phyloP scores from a whole-genome alignment of 2,113 vertebrate genomes.

The Bungarus multicinctus region DNA sequence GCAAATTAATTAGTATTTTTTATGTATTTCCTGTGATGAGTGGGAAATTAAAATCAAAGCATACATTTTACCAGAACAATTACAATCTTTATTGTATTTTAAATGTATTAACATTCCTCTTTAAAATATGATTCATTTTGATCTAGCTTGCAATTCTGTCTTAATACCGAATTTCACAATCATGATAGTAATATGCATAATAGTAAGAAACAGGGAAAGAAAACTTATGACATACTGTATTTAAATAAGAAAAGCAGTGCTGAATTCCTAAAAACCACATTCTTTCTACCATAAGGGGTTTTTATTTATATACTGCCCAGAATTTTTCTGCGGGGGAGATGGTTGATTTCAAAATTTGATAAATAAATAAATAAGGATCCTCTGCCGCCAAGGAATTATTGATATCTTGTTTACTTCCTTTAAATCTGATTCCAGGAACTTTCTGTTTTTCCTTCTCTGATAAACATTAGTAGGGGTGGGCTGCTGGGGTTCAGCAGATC shows the following conservation, averaged over 20 bases:
- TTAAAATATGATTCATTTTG: background rate
- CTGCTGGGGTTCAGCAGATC: too few species aligned
- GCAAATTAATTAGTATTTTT: background rate
- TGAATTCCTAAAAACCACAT: background rate
- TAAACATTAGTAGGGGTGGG: background rate
- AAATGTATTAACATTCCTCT: background rate
- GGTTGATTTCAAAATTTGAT: too few species aligned
- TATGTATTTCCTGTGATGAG: background rate
- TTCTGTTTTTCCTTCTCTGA: background rate
- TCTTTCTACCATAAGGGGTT: background rate
- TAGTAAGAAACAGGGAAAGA: background rate
- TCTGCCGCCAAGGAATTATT: background rate
- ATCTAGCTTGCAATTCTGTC: background rate
- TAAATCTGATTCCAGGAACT: slow-evolving; percentile 8
- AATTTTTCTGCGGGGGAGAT: too few species aligned
- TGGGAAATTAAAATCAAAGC: background rate
- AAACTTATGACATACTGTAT: background rate
- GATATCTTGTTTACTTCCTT: background rate
- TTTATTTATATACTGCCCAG: too few species aligned
- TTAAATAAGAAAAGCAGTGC: background rate
- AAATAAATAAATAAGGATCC: background rate
- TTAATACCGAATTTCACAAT: background rate
- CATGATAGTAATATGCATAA: background rate
- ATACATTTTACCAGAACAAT: background rate
- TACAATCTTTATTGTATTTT: background rate